Conservation (phyloP, 2,797 vertebrate genomes). For the Nyctalus aviator region DNA sequence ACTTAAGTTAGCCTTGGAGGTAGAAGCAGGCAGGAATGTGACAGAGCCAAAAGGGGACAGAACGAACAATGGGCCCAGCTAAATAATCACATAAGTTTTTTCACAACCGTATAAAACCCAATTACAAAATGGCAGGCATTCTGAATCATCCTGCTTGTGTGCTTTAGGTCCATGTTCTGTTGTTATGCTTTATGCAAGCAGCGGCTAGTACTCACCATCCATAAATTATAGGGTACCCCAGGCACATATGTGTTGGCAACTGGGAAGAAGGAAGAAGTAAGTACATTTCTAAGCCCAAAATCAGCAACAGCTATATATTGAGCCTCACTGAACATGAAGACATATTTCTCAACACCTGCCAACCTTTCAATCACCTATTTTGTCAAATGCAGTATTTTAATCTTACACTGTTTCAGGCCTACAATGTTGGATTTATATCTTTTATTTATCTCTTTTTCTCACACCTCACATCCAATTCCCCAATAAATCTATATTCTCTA, state of each 20-base stretch:
- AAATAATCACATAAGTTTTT: neutral
- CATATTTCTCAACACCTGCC: neutral
- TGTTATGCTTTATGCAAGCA: neutral
- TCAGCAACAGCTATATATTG: neutral
- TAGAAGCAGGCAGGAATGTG: neutral
- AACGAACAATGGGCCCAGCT: neutral
- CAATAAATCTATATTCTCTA: neutral
- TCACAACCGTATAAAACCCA: constrained; percentile 32
- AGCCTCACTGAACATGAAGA: neutral
- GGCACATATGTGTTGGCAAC: neutral
- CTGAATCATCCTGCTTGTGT: constrained; percentile 8
- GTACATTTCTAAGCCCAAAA: neutral
- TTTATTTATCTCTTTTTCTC: neutral
- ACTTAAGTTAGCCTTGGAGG: neutral
- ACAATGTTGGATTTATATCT: neutral
- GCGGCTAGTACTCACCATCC: neutral
- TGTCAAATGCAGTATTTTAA: neutral
- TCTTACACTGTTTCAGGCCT: neutral
- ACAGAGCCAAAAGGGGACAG: neutral
- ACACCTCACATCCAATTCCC: neutral
- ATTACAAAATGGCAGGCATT: constrained; percentile 34
- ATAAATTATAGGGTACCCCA: neutral
- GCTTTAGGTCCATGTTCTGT: neutral
- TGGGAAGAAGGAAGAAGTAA: constrained; percentile 24
- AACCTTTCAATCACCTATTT: neutral